Conservation (phyloP, 2,888 invertebrate species). For the Phaonia tiefii region DNA sequence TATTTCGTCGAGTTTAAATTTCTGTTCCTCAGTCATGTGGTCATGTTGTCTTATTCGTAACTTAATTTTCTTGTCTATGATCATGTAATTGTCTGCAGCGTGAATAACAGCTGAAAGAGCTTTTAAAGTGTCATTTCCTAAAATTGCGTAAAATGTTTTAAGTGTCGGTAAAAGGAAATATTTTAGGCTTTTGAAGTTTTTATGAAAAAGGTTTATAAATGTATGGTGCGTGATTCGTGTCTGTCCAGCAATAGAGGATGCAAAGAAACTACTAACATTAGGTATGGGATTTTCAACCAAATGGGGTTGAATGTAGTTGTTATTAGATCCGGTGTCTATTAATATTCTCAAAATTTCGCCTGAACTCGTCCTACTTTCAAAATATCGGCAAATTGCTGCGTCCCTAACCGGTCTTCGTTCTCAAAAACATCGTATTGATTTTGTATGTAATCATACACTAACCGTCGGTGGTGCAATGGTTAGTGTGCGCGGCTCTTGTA, state of each 20-base stretch:
- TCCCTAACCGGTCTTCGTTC: not conserved
- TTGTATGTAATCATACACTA: no score
- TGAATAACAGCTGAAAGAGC: conserved; percentile 15
- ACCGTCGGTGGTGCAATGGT: no score
- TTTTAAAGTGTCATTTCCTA: conserved; percentile 42
- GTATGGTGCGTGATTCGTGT: conserved; percentile 39
- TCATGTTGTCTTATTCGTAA: conserved; percentile 13
- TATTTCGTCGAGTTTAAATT: no score
- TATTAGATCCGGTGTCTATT: conserved; percentile 34
- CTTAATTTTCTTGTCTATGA: not conserved
- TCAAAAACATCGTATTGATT: not conserved
- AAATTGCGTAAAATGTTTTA: conserved; percentile 45
- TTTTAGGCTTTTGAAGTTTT: conserved; percentile 27
- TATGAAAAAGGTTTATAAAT: conserved; percentile 26
- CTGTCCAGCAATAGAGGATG: conserved; percentile 28
- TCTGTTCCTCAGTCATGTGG: conserved; percentile 8
- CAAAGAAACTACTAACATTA: conserved; percentile 16
- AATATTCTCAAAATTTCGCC: conserved; percentile 25
- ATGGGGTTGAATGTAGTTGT: conserved; percentile 33
- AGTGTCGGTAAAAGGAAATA: conserved; percentile 41
- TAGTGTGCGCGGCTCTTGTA: no score
- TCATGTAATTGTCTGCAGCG: conserved; percentile 28
- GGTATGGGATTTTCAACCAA: conserved; percentile 1
- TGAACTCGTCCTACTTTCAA: conserved; percentile 3
- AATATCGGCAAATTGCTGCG: conserved; percentile 14